A percentile compares a stretch with the other conserved stretches of the same genome.
Evolutionary conservation across 2,113 vertebrate species (phyloP).

Genomic region (Syngnathus floridae): DNA sequence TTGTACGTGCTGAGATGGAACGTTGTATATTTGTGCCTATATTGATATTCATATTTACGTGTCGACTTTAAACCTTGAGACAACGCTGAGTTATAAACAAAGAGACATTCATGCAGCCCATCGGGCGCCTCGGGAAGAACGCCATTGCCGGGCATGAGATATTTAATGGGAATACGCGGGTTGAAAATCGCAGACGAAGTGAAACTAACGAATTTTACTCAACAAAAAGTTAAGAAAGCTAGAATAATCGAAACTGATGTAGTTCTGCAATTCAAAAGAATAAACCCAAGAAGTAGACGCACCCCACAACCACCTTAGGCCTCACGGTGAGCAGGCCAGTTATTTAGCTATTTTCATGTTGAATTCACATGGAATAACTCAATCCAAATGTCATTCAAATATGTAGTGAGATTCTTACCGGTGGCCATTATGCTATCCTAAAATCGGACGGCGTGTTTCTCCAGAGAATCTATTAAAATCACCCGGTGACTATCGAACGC

Average conservation of each 20-base stretch:
- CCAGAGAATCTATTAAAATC: slow-evolving; percentile 47
- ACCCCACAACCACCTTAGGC: slow-evolving; percentile 17
- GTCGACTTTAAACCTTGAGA: not conserved
- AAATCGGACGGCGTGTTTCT: slow-evolving; percentile 29
- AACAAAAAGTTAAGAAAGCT: too few relatives aligned
- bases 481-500: slow-evolving; percentile 20
- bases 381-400: too few relatives aligned
- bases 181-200: not conserved
- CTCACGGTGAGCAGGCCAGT: slow-evolving; percentile 36
- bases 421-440: slow-evolving; percentile 65
- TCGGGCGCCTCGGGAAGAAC: not conserved
- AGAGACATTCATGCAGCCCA: slow-evolving; percentile 21
- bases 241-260: too few relatives aligned
- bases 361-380: not conserved
- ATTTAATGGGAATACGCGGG: too few relatives aligned
- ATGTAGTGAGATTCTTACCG: slow-evolving; percentile 47
- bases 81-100: slow-evolving; percentile 39
- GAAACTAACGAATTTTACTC: not conserved
- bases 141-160: not conserved
- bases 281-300: slow-evolving; percentile 34
- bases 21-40: not conserved
- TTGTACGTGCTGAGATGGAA: not conserved
- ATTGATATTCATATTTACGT: too few relatives aligned
- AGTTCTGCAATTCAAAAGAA: rapidly evolving
- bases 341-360: slow-evolving; percentile 5